Conservation (phyloP, 1,140 invertebrate genomes). For the Cherax destructor region DNA sequence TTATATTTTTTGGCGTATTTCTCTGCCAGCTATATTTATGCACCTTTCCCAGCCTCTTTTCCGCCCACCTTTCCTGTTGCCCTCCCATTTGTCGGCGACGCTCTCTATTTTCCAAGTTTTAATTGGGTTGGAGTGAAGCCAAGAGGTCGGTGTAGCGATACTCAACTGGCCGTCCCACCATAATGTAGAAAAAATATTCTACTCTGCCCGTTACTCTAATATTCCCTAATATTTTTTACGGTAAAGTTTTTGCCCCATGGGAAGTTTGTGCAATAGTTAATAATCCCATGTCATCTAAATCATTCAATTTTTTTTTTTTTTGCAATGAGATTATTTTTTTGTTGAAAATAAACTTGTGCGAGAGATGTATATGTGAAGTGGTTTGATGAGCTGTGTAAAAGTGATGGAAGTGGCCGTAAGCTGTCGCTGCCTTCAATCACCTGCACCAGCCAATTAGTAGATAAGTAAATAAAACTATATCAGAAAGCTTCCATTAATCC, state of each 20-base stretch:
- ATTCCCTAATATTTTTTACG: not conserved
- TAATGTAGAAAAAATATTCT: conserved; percentile 35
- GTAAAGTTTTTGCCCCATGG: not conserved
- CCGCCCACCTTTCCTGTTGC: conserved; percentile 66
- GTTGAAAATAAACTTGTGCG: too few species aligned
- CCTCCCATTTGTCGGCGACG: conserved; percentile 64
- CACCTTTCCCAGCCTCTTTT: conserved; percentile 38
- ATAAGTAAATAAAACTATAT: not conserved
- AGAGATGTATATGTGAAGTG: too few species aligned
- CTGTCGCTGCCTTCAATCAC: not conserved
- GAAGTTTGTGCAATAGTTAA: not conserved
- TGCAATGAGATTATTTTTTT: too few species aligned
- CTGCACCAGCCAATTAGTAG: not conserved
- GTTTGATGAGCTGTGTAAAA: too few species aligned
- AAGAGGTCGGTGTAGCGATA: conserved; percentile 36
- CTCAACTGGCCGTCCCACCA: conserved; percentile 13
- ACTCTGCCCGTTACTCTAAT: conserved; percentile 6
- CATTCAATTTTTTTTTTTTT: too few species aligned
- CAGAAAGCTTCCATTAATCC: not conserved
- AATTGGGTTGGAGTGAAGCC: conserved; percentile 61
- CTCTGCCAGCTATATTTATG: conserved; percentile 32
- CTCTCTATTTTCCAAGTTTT: conserved; percentile 67
- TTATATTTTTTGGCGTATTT: conserved; percentile 31
- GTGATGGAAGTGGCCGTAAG: too few species aligned
- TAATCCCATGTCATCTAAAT: too few species aligned